Percentiles rank a stretch among this genome's conserved stretches.
Conservation (phyloP, 2,888 invertebrate species). For the Dugesia japonica region DNA sequence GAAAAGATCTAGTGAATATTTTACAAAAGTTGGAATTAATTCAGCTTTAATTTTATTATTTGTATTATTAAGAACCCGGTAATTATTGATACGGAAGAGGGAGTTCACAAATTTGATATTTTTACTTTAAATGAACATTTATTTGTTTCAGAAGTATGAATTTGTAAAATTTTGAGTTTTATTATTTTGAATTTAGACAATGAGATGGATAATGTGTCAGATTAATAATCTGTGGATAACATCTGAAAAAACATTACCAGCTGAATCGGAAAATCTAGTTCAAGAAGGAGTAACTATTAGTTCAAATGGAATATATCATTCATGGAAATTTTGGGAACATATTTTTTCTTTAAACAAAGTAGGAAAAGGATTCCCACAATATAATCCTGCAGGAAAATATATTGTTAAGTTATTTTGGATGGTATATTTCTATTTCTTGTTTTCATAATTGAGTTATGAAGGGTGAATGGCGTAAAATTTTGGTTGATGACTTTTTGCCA, state of each 20-base stretch:
- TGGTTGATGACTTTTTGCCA: slow-evolving; percentile 47
- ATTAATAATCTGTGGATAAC: slow-evolving; percentile 45
- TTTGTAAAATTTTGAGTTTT: no score
- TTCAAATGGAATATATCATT: slow-evolving; percentile 38
- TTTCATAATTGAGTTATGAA: slow-evolving; percentile 35
- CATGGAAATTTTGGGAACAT: slow-evolving; percentile 48
- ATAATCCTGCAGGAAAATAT: slow-evolving; percentile 48
- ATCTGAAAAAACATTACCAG: slow-evolving; percentile 31
- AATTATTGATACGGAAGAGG: background rate
- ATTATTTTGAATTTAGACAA: slow-evolving; percentile 38
- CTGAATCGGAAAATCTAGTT: slow-evolving; percentile 23
- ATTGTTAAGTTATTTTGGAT: slow-evolving; percentile 47
- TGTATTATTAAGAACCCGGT: background rate
- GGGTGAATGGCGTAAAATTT: slow-evolving; percentile 48
- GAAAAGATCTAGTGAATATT: slow-evolving; percentile 40
- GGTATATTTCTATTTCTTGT: slow-evolving; percentile 39
- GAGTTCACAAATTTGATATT: background rate
- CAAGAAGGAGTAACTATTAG: slow-evolving; percentile 36
- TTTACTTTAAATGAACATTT: background rate
- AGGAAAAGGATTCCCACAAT: slow-evolving; percentile 44
- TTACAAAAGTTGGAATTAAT: background rate
- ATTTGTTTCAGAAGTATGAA: background rate
- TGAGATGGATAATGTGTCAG: slow-evolving; percentile 46
- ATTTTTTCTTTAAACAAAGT: slow-evolving; percentile 46
- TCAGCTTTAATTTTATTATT: background rate